Conservation (phyloP, 2,888 invertebrate species). For the Synanthedon formicaeformis region DNA sequence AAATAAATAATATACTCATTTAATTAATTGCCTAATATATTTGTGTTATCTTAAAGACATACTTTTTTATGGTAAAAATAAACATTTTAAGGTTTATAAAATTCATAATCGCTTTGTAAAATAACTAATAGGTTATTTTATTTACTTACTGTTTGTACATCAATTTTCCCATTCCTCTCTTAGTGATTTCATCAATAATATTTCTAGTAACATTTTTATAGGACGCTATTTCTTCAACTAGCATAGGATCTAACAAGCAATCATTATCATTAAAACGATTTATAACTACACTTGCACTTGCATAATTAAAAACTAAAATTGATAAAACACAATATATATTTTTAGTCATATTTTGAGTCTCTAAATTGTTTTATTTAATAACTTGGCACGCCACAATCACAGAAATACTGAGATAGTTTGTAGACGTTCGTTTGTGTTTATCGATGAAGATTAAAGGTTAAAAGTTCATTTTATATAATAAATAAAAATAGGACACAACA, state of each 20-base stretch:
- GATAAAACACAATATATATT: background rate
- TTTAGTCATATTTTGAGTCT: no score
- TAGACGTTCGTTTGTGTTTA: background rate
- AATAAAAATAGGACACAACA: background rate
- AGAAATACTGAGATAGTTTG: background rate
- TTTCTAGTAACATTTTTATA: slow-evolving; percentile 55
- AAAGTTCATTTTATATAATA: background rate
- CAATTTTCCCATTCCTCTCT: slow-evolving; percentile 48
- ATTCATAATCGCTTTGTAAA: no score
- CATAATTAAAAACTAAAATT: background rate
- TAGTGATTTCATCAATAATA: slow-evolving; percentile 55
- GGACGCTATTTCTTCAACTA: slow-evolving; percentile 64
- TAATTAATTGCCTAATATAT: no score
- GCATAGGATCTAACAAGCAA: slow-evolving; percentile 18
- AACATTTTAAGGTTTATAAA: no score
- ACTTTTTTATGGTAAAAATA: no score
- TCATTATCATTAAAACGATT: slow-evolving; percentile 16
- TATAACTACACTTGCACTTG: slow-evolving; percentile 16
- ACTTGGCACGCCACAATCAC: background rate
- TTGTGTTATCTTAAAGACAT: no score
- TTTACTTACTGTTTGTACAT: slow-evolving; percentile 59
- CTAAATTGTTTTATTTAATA: no score
- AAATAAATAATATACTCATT: background rate
- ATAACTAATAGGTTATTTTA: no score
- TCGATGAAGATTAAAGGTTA: background rate